Conservation (phyloP, 1,140 invertebrate genomes). For the Rhyacophila brunnea region DNA sequence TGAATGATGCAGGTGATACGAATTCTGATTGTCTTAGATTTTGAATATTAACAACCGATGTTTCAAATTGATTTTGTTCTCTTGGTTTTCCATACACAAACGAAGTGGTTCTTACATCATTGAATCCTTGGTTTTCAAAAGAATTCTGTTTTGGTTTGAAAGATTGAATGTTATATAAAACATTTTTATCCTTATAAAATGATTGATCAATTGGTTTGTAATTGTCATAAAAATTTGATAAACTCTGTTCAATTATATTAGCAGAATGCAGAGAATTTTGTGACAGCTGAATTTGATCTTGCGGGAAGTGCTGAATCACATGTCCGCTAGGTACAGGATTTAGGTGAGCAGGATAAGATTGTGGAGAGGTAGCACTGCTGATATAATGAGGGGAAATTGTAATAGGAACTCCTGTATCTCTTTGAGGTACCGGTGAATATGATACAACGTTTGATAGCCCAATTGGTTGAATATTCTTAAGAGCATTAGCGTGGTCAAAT, state of each 20-base stretch:
- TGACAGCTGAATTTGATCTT: conserved; percentile 16
- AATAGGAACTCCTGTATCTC: conserved; percentile 4
- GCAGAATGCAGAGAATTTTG: conserved; percentile 1
- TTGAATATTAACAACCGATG: conserved; percentile 15
- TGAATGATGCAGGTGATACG: not conserved
- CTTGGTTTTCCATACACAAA: conserved; percentile 24
- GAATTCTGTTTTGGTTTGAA: conserved; percentile 14
- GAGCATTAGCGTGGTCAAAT: conserved; percentile 52
- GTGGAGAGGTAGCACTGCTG: not conserved
- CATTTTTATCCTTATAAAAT: conserved; percentile 24
- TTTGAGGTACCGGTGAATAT: conserved; percentile 39
- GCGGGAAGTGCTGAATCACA: conserved; percentile 16
- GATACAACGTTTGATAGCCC: conserved; percentile 48
- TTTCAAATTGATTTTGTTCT: conserved; percentile 20
- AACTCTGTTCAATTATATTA: conserved; percentile 22
- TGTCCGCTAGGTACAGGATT: conserved; percentile 6
- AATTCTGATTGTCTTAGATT: conserved; percentile 5
- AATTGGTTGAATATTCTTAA: conserved; percentile 52
- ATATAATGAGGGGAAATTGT: conserved; percentile 18
- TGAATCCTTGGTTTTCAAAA: conserved; percentile 13
- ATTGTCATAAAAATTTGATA: conserved; percentile 19
- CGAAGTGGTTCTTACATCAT: conserved; percentile 11
- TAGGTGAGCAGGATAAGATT: conserved; percentile 12
- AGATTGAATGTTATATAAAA: conserved; percentile 22
- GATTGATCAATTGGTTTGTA: conserved; percentile 29